Evolutionary conservation across 2,888 invertebrate genomes (phyloP).

Genomic region (Globia sparganii): DNA sequence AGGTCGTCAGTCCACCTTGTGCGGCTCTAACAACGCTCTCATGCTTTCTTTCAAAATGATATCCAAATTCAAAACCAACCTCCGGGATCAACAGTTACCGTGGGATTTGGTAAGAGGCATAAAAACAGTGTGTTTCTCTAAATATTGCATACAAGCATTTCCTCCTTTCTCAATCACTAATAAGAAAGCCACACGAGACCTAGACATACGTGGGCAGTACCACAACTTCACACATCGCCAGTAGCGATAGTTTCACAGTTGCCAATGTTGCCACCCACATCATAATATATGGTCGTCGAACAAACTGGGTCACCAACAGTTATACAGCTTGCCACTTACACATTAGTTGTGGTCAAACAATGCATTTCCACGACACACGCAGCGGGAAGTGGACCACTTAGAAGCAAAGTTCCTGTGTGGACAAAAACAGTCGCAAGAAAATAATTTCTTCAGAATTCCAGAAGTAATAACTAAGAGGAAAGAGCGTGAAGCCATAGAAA

Average conservation of each 20-base stretch:
- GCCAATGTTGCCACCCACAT: slow-evolving; percentile 48
- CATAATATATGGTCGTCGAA: slow-evolving; percentile 28
- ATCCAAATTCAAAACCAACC: background rate
- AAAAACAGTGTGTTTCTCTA: too few species aligned
- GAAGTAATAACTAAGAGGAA: background rate
- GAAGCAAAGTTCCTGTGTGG: slow-evolving; percentile 10
- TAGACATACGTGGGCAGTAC: slow-evolving; percentile 14
- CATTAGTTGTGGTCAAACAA: slow-evolving; percentile 57
- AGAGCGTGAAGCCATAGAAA: background rate
- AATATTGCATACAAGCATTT: background rate
- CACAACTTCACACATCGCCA: slow-evolving; percentile 33
- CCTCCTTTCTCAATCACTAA: background rate
- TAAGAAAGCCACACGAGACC: slow-evolving; percentile 6
- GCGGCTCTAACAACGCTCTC: background rate
- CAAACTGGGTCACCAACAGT: slow-evolving; percentile 61
- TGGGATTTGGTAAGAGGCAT: too few species aligned
- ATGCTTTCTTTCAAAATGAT: background rate
- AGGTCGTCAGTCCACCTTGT: background rate
- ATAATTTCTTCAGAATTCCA: slow-evolving; percentile 31
- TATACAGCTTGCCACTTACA: slow-evolving; percentile 45
- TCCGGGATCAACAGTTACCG: too few species aligned
- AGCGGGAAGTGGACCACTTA: slow-evolving; percentile 24
- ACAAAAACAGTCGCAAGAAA: slow-evolving; percentile 44
- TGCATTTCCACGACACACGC: slow-evolving; percentile 42
- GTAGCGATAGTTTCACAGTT: background rate